Conservation (phyloP, 2,797 vertebrate genomes). For the Anguilla megastoma region DNA sequence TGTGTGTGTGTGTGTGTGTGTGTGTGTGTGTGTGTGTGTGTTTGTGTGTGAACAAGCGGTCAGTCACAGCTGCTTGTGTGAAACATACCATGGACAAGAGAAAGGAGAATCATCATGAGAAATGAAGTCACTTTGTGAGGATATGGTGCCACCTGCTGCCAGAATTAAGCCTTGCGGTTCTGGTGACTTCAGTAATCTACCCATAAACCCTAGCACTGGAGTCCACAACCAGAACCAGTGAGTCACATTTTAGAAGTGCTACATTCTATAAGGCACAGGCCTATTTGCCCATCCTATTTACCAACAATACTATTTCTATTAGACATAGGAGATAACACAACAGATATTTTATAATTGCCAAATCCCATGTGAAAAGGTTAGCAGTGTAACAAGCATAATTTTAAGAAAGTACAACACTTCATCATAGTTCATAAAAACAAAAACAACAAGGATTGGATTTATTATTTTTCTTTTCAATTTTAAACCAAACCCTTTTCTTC, state of each 20-base stretch:
- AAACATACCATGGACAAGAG: constrained; percentile 35
- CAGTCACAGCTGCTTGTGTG: constrained; percentile 8
- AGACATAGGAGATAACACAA: not conserved
- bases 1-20: not conserved
- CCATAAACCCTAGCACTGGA: not conserved
- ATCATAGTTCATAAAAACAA: not conserved
- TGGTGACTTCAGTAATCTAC: not conserved
- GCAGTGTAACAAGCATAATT: not conserved
- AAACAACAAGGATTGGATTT: not conserved
- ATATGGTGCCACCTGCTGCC: constrained; percentile 61
- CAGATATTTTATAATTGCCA: not conserved
- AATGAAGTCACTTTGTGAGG: constrained; percentile 29
- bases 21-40: not conserved
- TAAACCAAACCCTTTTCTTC: not conserved
- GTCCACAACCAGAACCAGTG: not conserved
- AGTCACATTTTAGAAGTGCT: not conserved
- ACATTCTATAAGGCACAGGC: not conserved
- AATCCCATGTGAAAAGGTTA: not conserved
- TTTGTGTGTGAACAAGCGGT: not conserved
- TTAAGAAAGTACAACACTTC: not conserved
- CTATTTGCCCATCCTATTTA: not conserved
- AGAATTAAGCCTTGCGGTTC: not conserved
- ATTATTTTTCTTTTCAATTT: no score
- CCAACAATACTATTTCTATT: not conserved
- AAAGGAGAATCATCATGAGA: not conserved